phyloP scores from a whole-genome alignment of 2,797 vertebrate genomes.

The Lutjanus campechanus region DNA sequence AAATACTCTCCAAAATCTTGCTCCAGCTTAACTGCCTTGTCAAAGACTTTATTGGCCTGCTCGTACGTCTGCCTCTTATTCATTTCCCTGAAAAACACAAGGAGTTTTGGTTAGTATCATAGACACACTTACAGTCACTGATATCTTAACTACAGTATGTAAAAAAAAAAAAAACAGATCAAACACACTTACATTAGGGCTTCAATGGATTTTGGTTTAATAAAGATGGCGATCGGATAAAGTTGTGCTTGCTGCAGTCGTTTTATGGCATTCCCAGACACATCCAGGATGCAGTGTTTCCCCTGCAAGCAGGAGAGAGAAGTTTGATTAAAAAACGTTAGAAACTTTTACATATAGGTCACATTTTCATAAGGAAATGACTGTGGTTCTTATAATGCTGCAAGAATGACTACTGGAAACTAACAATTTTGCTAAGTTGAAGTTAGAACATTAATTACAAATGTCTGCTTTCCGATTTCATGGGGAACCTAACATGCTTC shows the following conservation, averaged over 20 bases:
- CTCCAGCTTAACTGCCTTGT: constrained; percentile 98
- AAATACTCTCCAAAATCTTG: constrained; percentile 99
- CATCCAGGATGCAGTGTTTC: constrained; percentile 99
- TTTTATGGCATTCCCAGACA: constrained; percentile 99
- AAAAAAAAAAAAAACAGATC: neutral
- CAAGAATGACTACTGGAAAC: neutral
- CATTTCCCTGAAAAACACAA: constrained; percentile 91
- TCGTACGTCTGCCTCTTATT: constrained; percentile 98
- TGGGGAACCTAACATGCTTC: neutral
- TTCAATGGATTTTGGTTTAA: constrained; percentile 99
- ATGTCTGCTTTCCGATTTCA: neutral
- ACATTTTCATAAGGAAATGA: neutral
- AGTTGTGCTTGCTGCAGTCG: constrained; percentile 99
- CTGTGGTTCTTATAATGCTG: constrained; percentile 5
- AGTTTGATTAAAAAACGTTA: neutral
- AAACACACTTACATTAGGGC: constrained; percentile 97
- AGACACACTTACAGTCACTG: too few species aligned
- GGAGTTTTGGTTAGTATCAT: neutral
- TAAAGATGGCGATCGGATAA: constrained; percentile 98
- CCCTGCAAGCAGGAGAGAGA: constrained; percentile 83
- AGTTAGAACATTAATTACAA: neutral
- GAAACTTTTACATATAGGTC: constrained; percentile 11
- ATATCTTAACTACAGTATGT: neutral
- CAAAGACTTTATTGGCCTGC: constrained; percentile 98
- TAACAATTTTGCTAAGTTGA: neutral